Percentiles rank a stretch among this genome's conserved stretches.
These are phyloP conservation scores for Todus mexicanus DNA, from an alignment of 2,797 vertebrate genomes.

Conservation along the genomic window DNA sequence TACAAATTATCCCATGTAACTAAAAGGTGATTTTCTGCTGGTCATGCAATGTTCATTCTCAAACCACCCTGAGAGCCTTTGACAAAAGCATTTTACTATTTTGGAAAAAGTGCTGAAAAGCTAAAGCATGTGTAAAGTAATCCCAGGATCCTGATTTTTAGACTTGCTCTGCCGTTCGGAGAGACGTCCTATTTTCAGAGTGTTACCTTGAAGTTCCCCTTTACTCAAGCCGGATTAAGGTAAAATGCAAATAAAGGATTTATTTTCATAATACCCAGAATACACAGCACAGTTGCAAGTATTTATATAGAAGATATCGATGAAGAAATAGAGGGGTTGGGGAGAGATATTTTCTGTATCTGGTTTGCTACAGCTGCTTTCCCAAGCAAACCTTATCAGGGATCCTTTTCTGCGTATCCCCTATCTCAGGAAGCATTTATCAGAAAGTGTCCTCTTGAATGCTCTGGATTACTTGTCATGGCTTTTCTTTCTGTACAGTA, in stretches of 20 bases:
- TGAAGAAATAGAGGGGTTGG: not conserved
- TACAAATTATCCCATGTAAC: not conserved
- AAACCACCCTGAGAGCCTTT: not conserved
- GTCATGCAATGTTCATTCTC: not conserved
- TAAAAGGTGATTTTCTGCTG: not conserved
- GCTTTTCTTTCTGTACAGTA: not conserved
- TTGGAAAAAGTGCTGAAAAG: not conserved
- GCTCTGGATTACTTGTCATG: not conserved
- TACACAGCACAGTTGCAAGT: not conserved
- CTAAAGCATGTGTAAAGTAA: not conserved
- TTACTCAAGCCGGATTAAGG: not conserved
- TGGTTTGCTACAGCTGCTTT: not conserved
- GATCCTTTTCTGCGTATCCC: not conserved
- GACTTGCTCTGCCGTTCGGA: not conserved
- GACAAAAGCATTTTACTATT: not conserved
- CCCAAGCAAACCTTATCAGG: not conserved
- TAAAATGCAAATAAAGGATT: slow-evolving; percentile 47
- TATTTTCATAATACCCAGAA: not conserved
- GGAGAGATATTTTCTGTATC: not conserved
- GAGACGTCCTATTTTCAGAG: not conserved
- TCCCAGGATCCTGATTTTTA: not conserved
- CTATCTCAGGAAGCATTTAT: not conserved
- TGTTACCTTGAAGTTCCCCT: slow-evolving; percentile 17
- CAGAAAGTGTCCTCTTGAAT: not conserved
- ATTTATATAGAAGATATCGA: not conserved